Evolutionary conservation across 2,888 invertebrate species (phyloP), one percentile per base, ranked within the genome.

Genomic region (Eurois occulta): DNA sequence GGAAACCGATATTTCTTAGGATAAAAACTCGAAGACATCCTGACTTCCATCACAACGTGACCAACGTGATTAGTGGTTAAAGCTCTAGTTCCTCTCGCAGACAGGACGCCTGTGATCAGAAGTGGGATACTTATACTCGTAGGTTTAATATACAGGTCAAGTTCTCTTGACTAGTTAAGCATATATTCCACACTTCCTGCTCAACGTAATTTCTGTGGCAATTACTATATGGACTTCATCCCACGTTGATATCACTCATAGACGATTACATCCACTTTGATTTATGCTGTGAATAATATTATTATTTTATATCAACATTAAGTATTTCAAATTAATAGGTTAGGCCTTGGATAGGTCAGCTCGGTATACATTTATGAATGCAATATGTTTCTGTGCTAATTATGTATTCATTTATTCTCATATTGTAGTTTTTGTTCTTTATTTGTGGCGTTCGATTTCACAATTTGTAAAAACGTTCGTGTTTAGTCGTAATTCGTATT

Each of bases 271-370:
- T 72, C 58, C 38, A 79, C 46, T 72, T 77, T 83, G 83, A 87
- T 86, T 75, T 73, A 87, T 87, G 70, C 64, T 6, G 38, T 75
- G 71, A 75, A 85, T 86, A 87, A 75, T 75, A 83, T 68, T 68
- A 80, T 76, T 85, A 79, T 72, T 83, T 75, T 78, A 75, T 64
- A 76, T 70, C 28, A 72, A 75, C 66, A 69, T 65, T 78, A 64
- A 65, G 68, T 85, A 76, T 74, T 76, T 86, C 64, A 87, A 78
- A 81, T 83, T 81, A 77, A 83, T 79, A 72, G 77, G 65, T 86
- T 78, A 84, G 79, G 35, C 86, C 86, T 87, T 87, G 88, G 46
- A 76, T 77, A 83, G 83, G 83, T 87, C 75, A 77, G 65, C 46
- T 77, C 21, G 6, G 66, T 77, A 67, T 77, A 72, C 35, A 68